These are phyloP conservation scores for Phylloscopus trochilus DNA, from an alignment of 2,113 vertebrate species.

Conservation along the genomic window DNA sequence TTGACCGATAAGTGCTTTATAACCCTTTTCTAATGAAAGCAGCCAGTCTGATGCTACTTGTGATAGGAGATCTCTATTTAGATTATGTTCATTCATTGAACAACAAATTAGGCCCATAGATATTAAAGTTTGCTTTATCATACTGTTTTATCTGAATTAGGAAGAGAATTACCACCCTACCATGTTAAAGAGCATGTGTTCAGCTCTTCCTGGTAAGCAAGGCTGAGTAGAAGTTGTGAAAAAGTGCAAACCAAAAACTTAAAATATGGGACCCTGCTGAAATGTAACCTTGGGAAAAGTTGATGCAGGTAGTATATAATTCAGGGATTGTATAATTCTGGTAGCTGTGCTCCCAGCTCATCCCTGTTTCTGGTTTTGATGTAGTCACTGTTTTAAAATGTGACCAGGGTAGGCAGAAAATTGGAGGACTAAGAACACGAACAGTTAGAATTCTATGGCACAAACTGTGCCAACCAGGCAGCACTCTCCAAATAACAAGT, in stretches of 20 bases:
- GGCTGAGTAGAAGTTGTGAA: not conserved
- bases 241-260: not conserved
- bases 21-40: constrained; percentile 12
- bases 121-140: not conserved
- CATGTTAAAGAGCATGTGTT: not conserved
- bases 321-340: not conserved
- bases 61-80: constrained; percentile 24
- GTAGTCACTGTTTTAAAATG: not conserved
- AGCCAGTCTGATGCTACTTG: not conserved
- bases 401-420: not conserved
- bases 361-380: not conserved
- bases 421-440: not conserved
- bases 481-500: not conserved
- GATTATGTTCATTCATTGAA: not conserved
- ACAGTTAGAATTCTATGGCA: not conserved
- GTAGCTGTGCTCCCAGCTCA: not conserved
- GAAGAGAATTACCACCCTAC: not conserved
- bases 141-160: constrained; percentile 5
- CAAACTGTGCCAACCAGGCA: not conserved
- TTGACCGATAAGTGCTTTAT: not conserved
- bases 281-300: not conserved
- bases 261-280: not conserved
- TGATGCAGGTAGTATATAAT: not conserved
- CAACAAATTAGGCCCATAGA: not conserved
- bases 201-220: not conserved